Evolutionary conservation across 2,797 vertebrate species (phyloP).

Genomic region (Siniperca obscura): DNA sequence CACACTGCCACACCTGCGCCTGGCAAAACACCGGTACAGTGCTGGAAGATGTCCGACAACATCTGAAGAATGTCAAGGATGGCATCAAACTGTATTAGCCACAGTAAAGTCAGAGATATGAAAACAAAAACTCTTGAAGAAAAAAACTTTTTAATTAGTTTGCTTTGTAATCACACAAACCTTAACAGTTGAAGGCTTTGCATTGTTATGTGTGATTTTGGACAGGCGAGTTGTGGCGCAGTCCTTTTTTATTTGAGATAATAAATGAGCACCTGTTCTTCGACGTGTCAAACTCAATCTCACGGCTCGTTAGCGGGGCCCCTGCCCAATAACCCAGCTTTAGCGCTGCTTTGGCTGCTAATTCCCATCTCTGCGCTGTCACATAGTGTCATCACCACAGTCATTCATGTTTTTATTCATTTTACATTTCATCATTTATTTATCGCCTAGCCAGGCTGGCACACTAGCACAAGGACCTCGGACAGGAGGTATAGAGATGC

Average conservation of each 20-base stretch:
- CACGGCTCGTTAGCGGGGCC: slow-evolving; percentile 81
- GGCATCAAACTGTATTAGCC: slow-evolving; percentile 45
- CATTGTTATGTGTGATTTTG: slow-evolving; percentile 65
- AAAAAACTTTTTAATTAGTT: slow-evolving; percentile 37
- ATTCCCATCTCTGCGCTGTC: slow-evolving; percentile 87
- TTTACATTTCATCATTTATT: slow-evolving; percentile 86
- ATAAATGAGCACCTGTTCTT: slow-evolving; percentile 87
- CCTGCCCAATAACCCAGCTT: slow-evolving; percentile 85
- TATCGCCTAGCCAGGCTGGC: slow-evolving; percentile 74
- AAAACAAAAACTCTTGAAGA: slow-evolving; percentile 13
- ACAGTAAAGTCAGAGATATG: slow-evolving; percentile 16
- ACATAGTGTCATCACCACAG: slow-evolving; percentile 82
- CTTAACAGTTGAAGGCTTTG: slow-evolving; percentile 21
- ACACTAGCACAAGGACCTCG: slow-evolving; percentile 59
- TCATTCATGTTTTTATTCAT: slow-evolving; percentile 87
- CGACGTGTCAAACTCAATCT: slow-evolving; percentile 87
- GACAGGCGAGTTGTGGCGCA: slow-evolving; percentile 66
- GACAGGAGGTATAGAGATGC: slow-evolving; percentile 63
- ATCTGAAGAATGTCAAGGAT: slow-evolving; percentile 86
- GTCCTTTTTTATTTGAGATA: slow-evolving; percentile 82
- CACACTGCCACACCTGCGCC: slow-evolving; percentile 97
- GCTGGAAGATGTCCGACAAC: slow-evolving; percentile 92
- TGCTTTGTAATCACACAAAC: slow-evolving; percentile 35
- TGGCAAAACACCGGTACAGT: slow-evolving; percentile 80
- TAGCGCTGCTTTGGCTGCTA: slow-evolving; percentile 84